These are phyloP conservation scores for Zeus faber DNA, from an alignment of 2,113 vertebrate species.

Conservation along the genomic window DNA sequence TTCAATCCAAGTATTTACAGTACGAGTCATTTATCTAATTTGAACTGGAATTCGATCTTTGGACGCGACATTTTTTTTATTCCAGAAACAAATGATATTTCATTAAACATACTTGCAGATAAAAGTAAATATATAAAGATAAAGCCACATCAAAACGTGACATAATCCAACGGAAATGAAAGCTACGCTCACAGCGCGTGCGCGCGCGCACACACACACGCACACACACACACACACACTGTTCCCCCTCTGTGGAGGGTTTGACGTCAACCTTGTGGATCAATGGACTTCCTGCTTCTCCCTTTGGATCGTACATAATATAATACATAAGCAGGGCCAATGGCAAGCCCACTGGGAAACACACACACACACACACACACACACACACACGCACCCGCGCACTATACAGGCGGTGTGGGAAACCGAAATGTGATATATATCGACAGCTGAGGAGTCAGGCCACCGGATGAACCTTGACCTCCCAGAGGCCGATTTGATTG, in stretches of 20 bases:
- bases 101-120: too few species aligned
- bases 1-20: too few species aligned
- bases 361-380: conserved; percentile 4
- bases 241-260: conserved; percentile 1
- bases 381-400: conserved; percentile 2
- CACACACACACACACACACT: background rate
- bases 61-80: too few species aligned
- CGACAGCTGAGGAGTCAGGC: background rate
- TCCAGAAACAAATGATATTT: too few species aligned
- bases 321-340: background rate
- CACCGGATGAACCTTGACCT: conserved; percentile 11
- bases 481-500: conserved; percentile 15
- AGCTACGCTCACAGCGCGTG: too few species aligned
- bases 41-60: too few species aligned
- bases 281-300: conserved; percentile 4
- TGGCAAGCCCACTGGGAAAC: background rate
- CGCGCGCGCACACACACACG: background rate
- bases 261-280: conserved; percentile 7
- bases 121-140: too few species aligned
- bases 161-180: too few species aligned
- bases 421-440: conserved; percentile 1
- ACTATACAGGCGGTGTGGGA: conserved; percentile 1
- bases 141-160: too few species aligned
- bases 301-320: conserved; percentile 9
- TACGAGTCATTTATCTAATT: too few species aligned